phyloP scores from a whole-genome alignment of 2,113 vertebrate genomes.

The Pomatorhinus ruficollis region DNA sequence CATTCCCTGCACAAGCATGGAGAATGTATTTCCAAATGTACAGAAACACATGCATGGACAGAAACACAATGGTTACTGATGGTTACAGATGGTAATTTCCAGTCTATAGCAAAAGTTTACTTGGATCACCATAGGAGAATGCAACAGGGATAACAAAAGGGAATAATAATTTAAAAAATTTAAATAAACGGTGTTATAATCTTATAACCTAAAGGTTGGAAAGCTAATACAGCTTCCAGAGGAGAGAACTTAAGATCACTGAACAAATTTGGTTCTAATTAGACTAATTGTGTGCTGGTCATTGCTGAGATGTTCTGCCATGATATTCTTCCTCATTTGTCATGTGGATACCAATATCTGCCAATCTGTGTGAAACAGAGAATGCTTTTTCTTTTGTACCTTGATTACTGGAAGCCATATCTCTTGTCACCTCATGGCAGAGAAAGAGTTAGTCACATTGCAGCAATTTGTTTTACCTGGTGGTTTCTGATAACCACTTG shows the following conservation, averaged over 20 bases:
- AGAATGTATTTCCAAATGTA: neutral
- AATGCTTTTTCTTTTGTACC: neutral
- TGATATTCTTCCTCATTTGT: neutral
- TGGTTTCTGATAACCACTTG: neutral
- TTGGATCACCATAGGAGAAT: neutral
- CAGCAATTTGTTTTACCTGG: neutral
- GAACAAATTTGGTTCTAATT: neutral
- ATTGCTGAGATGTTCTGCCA: neutral
- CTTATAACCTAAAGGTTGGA: neutral
- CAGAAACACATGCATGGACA: neutral
- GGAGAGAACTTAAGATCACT: neutral
- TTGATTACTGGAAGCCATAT: neutral
- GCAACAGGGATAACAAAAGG: neutral
- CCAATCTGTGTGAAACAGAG: neutral
- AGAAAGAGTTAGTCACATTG: neutral
- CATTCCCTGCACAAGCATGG: neutral
- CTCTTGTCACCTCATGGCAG: neutral
- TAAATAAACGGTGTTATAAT: neutral
- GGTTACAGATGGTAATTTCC: neutral
- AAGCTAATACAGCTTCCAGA: neutral
- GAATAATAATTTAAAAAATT: neutral
- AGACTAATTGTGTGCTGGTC: neutral
- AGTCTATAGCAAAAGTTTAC: neutral
- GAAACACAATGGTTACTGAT: neutral
- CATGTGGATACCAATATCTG: neutral